These are phyloP conservation scores for Xestobium rufovillosum DNA, from an alignment of 2,888 invertebrate species.

Conservation along the genomic window DNA sequence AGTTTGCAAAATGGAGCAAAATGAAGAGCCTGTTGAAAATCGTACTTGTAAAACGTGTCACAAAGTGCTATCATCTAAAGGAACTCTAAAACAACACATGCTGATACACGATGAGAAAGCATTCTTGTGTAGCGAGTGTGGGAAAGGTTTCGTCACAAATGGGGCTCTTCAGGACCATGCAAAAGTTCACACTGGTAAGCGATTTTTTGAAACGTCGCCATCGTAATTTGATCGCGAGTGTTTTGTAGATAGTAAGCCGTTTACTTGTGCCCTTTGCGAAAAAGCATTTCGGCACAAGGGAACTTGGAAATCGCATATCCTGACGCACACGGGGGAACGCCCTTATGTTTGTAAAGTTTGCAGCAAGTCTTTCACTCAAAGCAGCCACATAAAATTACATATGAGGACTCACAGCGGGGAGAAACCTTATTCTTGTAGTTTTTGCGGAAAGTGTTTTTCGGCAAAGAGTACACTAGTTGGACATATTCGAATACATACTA, in stretches of 20 bases:
- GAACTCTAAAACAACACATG: constrained; percentile 21
- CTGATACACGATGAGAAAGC: constrained; percentile 24
- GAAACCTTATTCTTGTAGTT: constrained; percentile 26
- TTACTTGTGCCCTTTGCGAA: constrained; percentile 31
- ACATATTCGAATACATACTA: constrained; percentile 40
- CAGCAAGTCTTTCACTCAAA: constrained; percentile 33
- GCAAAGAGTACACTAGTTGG: constrained; percentile 41
- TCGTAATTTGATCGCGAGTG: too few species aligned
- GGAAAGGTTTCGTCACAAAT: constrained; percentile 26
- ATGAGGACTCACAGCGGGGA: constrained; percentile 33
- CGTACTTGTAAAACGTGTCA: constrained; percentile 18
- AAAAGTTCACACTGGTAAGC: constrained; percentile 31
- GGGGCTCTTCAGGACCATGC: constrained; percentile 29
- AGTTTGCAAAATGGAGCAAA: constrained; percentile 21
- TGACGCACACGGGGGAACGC: constrained; percentile 33
- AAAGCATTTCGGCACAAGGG: constrained; percentile 33
- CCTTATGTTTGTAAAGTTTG: constrained; percentile 41
- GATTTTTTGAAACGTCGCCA: too few species aligned
- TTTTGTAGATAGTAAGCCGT: too few species aligned
- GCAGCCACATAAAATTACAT: constrained; percentile 33
- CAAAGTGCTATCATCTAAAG: constrained; percentile 19
- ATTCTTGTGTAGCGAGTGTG: constrained; percentile 28
- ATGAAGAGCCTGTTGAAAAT: constrained; percentile 10
- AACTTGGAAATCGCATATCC: constrained; percentile 31
- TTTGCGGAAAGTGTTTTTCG: constrained; percentile 35